Base-by-base conservation (phyloP, 2,113 vertebrate genomes). In the Nipponia nippon region DNA sequence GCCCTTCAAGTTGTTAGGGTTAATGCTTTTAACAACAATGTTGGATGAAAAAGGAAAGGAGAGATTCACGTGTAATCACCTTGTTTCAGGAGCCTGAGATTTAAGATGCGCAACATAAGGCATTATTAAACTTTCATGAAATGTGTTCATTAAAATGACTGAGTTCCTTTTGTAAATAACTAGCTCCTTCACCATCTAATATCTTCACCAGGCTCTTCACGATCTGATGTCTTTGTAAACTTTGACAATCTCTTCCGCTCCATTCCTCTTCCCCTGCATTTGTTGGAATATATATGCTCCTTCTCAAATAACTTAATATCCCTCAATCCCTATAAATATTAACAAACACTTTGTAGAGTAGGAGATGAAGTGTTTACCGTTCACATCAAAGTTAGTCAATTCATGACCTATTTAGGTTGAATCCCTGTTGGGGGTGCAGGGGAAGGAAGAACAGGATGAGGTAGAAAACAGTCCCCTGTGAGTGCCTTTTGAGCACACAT, bases 101-200 rank as follows among this genome's bases (percentile, higher is more conserved):
- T 93, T 55, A 72, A 89, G 65, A 93, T 67, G 38, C 3, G 2
- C 14, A 58, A 62, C 21, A 7, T 62, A 89, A 78, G 46, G 53
- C 27, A 70, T 11, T 78, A 95, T 89, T 96, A 92, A 97, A 89
- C 25, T 92, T 94, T 91, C 63, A 95, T 94, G 91, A 92, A 92
- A 67, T 67, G 46, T 59, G 55, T 94, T 96, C 93, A 91, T 95
- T 95, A 89, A 92, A 92, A 81, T 4, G 1, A 70, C 34, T 80
- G 76, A n/a, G 21, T 80, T 96, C 27, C 38, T 81, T 72, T 81
- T 53, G 36, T 69, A 89, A 89, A 86, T 90, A 89, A 91, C 46
- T 49, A 70, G 34, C 46, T 94, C 47, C 67, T 89, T 89, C 83
- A 78, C 27, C 25, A 58, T 38, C 32, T 83, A 44, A 76, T 21